phyloP scores from a whole-genome alignment of 2,888 invertebrate genomes.

The Schizaphis graminum region DNA sequence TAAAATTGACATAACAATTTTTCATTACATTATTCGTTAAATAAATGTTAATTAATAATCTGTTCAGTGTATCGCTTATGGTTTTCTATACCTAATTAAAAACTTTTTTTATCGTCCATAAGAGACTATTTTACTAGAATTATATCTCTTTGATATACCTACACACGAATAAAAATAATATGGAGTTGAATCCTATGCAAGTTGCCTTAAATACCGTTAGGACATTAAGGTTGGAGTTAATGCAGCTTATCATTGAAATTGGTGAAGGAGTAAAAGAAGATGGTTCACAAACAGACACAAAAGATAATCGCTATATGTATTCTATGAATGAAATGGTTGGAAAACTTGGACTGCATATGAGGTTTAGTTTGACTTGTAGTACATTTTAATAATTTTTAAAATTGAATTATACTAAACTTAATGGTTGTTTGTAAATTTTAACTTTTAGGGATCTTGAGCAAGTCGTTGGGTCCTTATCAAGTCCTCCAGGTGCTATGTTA shows the following conservation, averaged over 20 bases:
- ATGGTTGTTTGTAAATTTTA: neutral
- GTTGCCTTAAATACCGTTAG: slow-evolving; percentile 82
- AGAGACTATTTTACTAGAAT: neutral
- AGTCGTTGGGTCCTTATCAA: slow-evolving; percentile 81
- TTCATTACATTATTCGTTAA: neutral
- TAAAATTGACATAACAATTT: no score
- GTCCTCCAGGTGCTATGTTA: slow-evolving; percentile 83
- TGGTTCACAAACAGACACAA: slow-evolving; percentile 85
- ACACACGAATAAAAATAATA: slow-evolving; percentile 52
- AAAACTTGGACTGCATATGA: slow-evolving; percentile 76
- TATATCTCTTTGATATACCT: neutral
- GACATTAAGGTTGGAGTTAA: slow-evolving; percentile 84
- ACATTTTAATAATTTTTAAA: slow-evolving; percentile 33
- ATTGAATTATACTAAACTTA: neutral
- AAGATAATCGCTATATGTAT: slow-evolving; percentile 71
- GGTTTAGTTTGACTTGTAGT: slow-evolving; percentile 70
- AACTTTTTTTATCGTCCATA: no score
- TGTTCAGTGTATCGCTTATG: neutral
- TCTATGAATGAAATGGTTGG: slow-evolving; percentile 74
- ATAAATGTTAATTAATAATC: neutral
- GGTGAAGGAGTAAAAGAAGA: slow-evolving; percentile 86
- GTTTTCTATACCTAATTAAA: neutral
- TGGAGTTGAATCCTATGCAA: slow-evolving; percentile 66
- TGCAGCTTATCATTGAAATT: slow-evolving; percentile 86
- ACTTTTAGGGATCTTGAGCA: slow-evolving; percentile 82